Evolutionary conservation across 2,797 vertebrate species (phyloP), one percentile per base, ranked within the genome.

Genomic region (Sciurus carolinensis): DNA sequence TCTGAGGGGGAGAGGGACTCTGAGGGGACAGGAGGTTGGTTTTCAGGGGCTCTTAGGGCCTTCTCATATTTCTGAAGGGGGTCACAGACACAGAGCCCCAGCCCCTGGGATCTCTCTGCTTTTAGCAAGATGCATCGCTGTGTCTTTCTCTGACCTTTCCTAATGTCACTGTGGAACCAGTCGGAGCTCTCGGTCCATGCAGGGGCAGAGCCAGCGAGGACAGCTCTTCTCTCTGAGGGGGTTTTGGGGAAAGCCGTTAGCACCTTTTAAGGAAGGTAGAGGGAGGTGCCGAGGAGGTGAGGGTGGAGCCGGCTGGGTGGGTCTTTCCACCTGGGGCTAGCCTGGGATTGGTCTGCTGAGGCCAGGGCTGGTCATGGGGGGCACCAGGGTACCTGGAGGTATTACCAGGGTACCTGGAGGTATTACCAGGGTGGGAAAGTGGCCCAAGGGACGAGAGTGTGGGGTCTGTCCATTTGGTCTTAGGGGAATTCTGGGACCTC

Each of bases 1-100:
- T 82, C 83, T 0, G 18, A 33, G 95, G 84, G 95, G 86, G 52
- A 83, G 97, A 95, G 67, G 26, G 93, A 87, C 94, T 92, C 7
- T 26, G 95, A 96, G 90, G 76, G n/a, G 84, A 91, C 90, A 87
- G 82, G 75, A 50, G 66, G 90, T 33, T 54, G 69, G 62, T 85
- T 94, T 84, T 82, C 75, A 79, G 54, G 62, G 64, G 62, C 42
- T 76, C 47, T 15, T 11, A 81, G 77, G 82, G 66, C 54, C 81
- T 86, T 80, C 90, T 84, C 39, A 0, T 33, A 7, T 93, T 92
- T 95, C 91, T 54, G 11, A 50, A 33, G 30, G 62, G 72, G 18
- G 87, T n/a, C 0, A 0, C 36, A 36, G 67, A 26, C 69, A 0
- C 0, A 4, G n/a, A 54, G 62, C 44, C 57, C 28, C 47, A 3